These are phyloP conservation scores for Geodia barretti DNA, from an alignment of 37 sponge, comb jelly and placozoan genomes.

Conservation along the genomic window DNA sequence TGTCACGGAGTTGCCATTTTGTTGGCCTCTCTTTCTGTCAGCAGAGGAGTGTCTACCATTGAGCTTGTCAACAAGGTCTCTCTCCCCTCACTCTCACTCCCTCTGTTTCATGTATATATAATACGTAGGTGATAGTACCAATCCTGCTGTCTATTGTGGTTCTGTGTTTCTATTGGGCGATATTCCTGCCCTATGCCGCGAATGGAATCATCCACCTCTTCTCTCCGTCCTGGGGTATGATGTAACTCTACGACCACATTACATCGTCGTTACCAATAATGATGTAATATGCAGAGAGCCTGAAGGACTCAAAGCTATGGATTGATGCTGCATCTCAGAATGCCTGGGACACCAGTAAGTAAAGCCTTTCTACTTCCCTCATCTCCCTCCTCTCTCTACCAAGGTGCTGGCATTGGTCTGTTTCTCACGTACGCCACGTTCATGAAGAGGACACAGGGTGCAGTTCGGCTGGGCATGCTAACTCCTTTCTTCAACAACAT, in stretches of 20 bases:
- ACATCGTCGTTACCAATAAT: background rate
- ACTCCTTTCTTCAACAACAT: constrained; percentile 80
- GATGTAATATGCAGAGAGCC: constrained; percentile 9
- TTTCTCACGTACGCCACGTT: constrained; percentile 82
- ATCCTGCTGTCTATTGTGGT: constrained; percentile 64
- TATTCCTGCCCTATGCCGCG: constrained; percentile 70
- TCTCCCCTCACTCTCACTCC: too few species aligned
- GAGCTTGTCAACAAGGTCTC: constrained; percentile 77
- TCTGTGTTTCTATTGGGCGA: constrained; percentile 74
- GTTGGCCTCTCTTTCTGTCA: constrained; percentile 49
- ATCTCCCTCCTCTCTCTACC: background rate
- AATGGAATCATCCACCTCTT: constrained; percentile 80
- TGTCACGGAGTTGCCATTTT: constrained; percentile 53
- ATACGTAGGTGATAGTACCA: constrained; percentile 54
- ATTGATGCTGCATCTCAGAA: constrained; percentile 88
- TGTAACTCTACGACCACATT: too few species aligned
- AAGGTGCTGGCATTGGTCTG: constrained; percentile 74
- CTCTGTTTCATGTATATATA: too few species aligned
- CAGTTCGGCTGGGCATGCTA: constrained; percentile 67
- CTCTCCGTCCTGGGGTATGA: constrained; percentile 80
- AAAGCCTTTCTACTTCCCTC: background rate
- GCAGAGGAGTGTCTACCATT: constrained; percentile 77
- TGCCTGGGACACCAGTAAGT: constrained; percentile 89
- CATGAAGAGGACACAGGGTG: constrained; percentile 78
- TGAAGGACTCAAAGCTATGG: constrained; percentile 55